A percentile compares a stretch with the other conserved stretches of the same genome.
Evolutionary conservation across 2,888 invertebrate genomes (phyloP).

Genomic region (Eucriotettix oculatus): DNA sequence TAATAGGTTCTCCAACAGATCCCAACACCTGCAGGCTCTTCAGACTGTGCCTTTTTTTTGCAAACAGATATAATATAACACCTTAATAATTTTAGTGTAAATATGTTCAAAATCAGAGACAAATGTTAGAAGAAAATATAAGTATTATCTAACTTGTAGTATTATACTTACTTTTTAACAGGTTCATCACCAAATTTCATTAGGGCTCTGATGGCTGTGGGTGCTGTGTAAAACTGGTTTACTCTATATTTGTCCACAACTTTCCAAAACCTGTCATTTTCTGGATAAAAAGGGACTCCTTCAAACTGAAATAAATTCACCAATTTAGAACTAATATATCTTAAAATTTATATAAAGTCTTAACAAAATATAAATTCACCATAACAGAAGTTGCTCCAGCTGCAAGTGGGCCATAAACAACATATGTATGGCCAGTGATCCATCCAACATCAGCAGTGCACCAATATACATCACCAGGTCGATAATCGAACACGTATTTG

Average conservation of each 20-base stretch:
- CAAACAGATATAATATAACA: neutral
- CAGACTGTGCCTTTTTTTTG: conserved; percentile 40
- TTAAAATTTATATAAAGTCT: neutral
- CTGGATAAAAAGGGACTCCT: conserved; percentile 91
- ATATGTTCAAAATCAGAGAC: too few species aligned
- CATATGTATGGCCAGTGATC: conserved; percentile 90
- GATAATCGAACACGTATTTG: conserved; percentile 90
- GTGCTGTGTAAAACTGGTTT: conserved; percentile 94
- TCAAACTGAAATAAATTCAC: conserved; percentile 52
- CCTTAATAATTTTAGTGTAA: too few species aligned
- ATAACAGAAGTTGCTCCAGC: conserved; percentile 89
- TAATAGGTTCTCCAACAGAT: conserved; percentile 97
- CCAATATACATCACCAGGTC: conserved; percentile 70
- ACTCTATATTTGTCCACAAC: conserved; percentile 88
- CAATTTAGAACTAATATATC: neutral
- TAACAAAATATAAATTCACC: conserved; percentile 36
- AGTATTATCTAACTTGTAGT: too few species aligned
- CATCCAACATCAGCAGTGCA: conserved; percentile 94
- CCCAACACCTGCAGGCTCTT: conserved; percentile 65
- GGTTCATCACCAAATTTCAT: conserved; percentile 86
- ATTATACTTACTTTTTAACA: conserved; percentile 44
- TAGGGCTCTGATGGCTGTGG: conserved; percentile 89
- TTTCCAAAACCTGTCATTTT: conserved; percentile 85
- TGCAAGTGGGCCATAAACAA: conserved; percentile 86
- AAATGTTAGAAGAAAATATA: too few species aligned